Conservation (phyloP, 2,113 vertebrate species). For the Caloenas nicobarica region DNA sequence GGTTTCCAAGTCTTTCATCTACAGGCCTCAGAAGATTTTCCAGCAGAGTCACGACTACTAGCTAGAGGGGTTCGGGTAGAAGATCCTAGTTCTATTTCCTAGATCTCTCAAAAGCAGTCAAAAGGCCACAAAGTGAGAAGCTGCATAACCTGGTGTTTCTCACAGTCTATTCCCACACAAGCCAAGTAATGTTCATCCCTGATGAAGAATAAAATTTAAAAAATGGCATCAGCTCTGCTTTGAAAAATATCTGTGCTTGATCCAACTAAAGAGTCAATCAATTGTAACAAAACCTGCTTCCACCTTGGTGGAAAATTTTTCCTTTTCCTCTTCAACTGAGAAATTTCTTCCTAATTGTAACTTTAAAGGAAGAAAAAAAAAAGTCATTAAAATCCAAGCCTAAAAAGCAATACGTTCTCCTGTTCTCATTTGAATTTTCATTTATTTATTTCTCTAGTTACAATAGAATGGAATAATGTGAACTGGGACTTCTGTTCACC, state of each 20-base stretch:
- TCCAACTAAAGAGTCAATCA: background rate
- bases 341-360: background rate
- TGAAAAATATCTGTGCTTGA: background rate
- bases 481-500: background rate
- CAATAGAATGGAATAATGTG: background rate
- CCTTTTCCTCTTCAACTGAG: background rate
- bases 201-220: background rate
- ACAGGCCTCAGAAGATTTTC: slow-evolving; percentile 5
- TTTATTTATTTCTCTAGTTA: background rate
- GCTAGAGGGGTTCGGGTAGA: background rate
- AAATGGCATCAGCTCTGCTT: background rate
- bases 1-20: slow-evolving; percentile 40
- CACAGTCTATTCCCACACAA: background rate
- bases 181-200: background rate
- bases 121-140: background rate
- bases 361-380: background rate
- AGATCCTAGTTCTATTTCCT: background rate
- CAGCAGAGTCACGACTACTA: background rate
- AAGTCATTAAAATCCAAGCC: background rate
- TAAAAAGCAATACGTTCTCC: background rate
- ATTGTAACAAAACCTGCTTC: background rate
- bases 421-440: background rate
- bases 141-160: background rate
- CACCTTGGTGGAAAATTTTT: background rate
- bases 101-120: background rate